Evolutionary conservation across 2,888 invertebrate species (phyloP).

Genomic region (Microctonus aethiopoides): DNA sequence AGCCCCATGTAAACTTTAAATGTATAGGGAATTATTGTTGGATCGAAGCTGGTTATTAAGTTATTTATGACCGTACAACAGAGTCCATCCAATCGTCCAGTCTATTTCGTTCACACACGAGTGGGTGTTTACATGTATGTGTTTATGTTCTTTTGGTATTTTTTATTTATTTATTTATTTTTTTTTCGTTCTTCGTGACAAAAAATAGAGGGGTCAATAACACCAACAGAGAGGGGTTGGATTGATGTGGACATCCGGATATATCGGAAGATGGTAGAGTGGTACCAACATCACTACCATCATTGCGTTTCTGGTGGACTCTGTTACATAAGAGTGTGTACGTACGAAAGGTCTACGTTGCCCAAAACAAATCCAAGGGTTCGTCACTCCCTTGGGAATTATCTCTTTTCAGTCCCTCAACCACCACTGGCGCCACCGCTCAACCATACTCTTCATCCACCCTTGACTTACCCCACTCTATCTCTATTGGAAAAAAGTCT

Average conservation of each 20-base stretch:
- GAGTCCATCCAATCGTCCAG: constrained; percentile 13
- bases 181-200: constrained; percentile 2
- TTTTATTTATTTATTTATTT: too few species aligned
- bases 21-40: constrained; percentile 4
- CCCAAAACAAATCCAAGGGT: constrained; percentile 57
- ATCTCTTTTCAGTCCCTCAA: constrained; percentile 44
- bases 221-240: constrained; percentile 1
- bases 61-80: constrained; percentile 1
- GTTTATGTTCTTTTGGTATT: not conserved
- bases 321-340: constrained; percentile 47
- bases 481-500: constrained; percentile 30
- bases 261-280: constrained; percentile 6
- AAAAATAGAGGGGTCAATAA: not conserved
- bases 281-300: not conserved
- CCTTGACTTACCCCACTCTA: constrained; percentile 24
- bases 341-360: constrained; percentile 46
- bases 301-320: constrained; percentile 32
- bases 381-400: constrained; percentile 53
- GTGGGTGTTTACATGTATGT: not conserved
- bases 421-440: constrained; percentile 18
- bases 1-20: not conserved
- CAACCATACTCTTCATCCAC: constrained; percentile 35
- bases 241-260: constrained; percentile 7
- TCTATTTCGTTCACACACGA: not conserved
- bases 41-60: constrained; percentile 4